Base-by-base conservation (phyloP, 2,888 invertebrate species). In the Diaprepes abbreviatus region DNA sequence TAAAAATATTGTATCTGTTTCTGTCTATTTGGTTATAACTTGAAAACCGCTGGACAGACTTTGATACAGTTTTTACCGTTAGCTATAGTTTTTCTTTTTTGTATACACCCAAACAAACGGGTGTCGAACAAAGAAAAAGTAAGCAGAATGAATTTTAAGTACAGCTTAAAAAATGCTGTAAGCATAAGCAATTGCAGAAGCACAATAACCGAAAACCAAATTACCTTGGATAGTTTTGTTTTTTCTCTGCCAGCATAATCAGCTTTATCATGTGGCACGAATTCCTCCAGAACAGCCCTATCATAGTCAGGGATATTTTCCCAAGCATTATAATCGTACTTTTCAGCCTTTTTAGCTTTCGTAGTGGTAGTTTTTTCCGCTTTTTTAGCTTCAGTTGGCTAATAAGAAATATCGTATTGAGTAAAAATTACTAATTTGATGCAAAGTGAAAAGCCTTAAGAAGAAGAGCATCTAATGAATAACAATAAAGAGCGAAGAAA, bases 241-340 rank as follows among this genome's bases (percentile, higher is more conserved):
- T 83, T 85, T 66, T 85, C 81, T 76, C 85, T 77, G 81, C 87
- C 78, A 85, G 87, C 79, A 85, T 86, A 80, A 57, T 81, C 80
- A 85, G 88, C 36, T 84, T 87, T 78, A 21, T 79, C 82, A 64
- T 79, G 78, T 33, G 81, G 79, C 81, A 91, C 90, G 77, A 89
- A 92, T 82, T 88, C 89, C 79, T 92, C 92, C 66, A 92, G 86
- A 1, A 89, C 90, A 1, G 93, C 90, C 74, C 92, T 88, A 31
- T 93, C 93, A 79, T 93, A 93, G 81, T 93, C 93, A 7, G 91
- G 88, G 59, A 89, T 84, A 72, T 81, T 83, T 71, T 83, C 82
- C 79, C 84, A 81, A 24, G 82, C 83, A 65, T 81, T 79, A 50
- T 75, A 74, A 28, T 72, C 73, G 10, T 70, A 76, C 17, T 79